phyloP scores from a whole-genome alignment of 1,140 invertebrate species.

The Zeugodacus cucurbitae region DNA sequence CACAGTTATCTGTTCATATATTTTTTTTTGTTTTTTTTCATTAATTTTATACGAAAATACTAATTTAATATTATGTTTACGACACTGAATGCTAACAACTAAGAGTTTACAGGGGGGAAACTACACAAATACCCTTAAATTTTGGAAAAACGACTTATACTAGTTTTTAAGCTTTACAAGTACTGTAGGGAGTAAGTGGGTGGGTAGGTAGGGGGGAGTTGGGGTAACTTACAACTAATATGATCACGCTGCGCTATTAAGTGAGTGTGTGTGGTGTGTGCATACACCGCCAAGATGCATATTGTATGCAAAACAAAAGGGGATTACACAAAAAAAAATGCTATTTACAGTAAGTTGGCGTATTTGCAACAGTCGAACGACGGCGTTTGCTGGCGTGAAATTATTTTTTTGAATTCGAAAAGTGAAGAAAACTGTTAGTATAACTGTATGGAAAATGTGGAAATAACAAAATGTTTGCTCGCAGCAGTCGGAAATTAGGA shows the following conservation, averaged over 20 bases:
- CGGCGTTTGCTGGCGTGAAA: not conserved
- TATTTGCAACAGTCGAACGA: not conserved
- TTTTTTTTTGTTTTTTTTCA: not conserved
- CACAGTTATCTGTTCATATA: not conserved
- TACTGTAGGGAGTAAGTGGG: not conserved
- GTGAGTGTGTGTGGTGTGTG: not conserved
- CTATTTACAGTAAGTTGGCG: not conserved
- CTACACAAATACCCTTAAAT: not conserved
- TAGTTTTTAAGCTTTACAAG: not conserved
- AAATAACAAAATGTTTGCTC: not conserved
- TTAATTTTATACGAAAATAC: not conserved
- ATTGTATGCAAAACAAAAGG: not conserved
- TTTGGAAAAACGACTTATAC: not conserved
- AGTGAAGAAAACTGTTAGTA: not conserved
- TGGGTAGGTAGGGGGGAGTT: not conserved
- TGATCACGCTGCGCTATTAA: conserved; percentile 32
- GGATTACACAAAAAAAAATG: not conserved
- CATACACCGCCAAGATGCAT: not conserved
- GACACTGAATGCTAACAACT: not conserved
- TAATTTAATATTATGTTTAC: not conserved
- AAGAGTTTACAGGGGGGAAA: not conserved
- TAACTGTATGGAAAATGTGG: not conserved
- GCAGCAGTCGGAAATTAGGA: not conserved
- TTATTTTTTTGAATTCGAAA: not conserved
- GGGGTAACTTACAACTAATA: not conserved